Percentiles rank a stretch among this genome's conserved stretches.
Evolutionary conservation across 1,140 invertebrate species (phyloP).

Genomic region (Belonocnema kinseyi): DNA sequence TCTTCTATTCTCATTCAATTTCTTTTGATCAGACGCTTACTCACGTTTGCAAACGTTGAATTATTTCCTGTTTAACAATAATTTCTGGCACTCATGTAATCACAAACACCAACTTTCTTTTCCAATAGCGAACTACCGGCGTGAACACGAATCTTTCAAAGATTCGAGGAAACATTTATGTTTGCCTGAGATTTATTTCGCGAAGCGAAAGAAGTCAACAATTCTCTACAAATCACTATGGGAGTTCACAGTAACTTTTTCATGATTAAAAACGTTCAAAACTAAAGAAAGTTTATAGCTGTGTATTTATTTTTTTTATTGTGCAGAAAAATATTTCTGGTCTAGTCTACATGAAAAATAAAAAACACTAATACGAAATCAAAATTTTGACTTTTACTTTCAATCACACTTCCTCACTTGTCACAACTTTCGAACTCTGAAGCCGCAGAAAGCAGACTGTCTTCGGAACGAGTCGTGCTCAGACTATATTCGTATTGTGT

Average conservation of each 20-base stretch:
- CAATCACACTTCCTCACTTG: neutral
- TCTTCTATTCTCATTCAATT: too few species aligned
- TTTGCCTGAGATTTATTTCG: slow-evolving; percentile 36
- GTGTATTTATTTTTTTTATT: too few species aligned
- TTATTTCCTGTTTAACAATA: neutral
- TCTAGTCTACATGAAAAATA: too few species aligned
- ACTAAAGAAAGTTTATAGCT: too few species aligned
- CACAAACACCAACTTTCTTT: slow-evolving; percentile 72
- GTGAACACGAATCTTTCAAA: slow-evolving; percentile 60
- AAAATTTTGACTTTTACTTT: neutral
- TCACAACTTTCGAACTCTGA: slow-evolving; percentile 27
- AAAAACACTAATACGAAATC: too few species aligned
- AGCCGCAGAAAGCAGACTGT: slow-evolving; percentile 56
- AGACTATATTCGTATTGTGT: slow-evolving; percentile 60
- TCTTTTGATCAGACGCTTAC: neutral
- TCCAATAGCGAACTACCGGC: slow-evolving; percentile 63
- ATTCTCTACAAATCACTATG: neutral
- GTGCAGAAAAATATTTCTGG: too few species aligned
- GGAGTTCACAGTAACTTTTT: too few species aligned
- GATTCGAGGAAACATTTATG: slow-evolving; percentile 72
- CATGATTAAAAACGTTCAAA: too few species aligned
- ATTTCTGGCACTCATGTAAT: slow-evolving; percentile 65
- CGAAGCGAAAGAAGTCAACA: neutral
- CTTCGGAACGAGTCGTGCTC: slow-evolving; percentile 48
- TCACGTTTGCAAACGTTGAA: neutral